phyloP scores from a whole-genome alignment of 2,888 invertebrate genomes.

The Hanleya hanleyi region DNA sequence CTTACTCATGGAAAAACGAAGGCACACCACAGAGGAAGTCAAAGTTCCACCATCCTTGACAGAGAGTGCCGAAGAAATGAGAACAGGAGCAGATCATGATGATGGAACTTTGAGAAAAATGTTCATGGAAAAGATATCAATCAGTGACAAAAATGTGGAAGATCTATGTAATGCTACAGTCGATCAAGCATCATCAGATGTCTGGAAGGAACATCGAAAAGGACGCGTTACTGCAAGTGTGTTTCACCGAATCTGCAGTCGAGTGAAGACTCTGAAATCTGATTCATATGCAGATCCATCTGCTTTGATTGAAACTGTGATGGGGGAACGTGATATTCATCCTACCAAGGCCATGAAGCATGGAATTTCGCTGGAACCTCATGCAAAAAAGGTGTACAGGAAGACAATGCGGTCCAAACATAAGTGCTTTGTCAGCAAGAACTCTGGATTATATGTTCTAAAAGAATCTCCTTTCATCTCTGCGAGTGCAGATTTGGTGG shows the following conservation, averaged over 20 bases:
- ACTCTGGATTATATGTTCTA: conserved; percentile 17
- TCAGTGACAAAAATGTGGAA: too few relatives aligned
- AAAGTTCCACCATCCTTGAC: too few relatives aligned
- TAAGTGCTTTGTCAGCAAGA: conserved; percentile 14
- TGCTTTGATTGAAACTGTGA: conserved; percentile 1
- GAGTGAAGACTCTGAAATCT: background rate
- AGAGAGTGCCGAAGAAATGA: too few relatives aligned
- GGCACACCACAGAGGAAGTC: too few relatives aligned
- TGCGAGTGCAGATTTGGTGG: conserved; percentile 32
- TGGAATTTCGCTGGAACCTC: conserved; percentile 27
- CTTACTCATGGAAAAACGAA: too few relatives aligned
- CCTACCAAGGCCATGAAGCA: conserved; percentile 35
- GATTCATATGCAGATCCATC: background rate
- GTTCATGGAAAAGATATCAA: too few relatives aligned
- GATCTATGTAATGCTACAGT: too few relatives aligned
- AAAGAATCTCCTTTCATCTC: conserved; percentile 16
- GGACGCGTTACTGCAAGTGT: background rate
- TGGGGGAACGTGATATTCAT: conserved; percentile 3
- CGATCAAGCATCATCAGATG: too few relatives aligned
- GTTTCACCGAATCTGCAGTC: background rate
- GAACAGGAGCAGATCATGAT: too few relatives aligned
- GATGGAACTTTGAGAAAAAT: too few relatives aligned
- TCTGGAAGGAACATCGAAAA: background rate
- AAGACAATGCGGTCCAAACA: conserved; percentile 19
- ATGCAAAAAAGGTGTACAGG: conserved; percentile 20